Evolutionary conservation across 1,140 invertebrate species (phyloP).

Genomic region (Dolichoris vasculosae): DNA sequence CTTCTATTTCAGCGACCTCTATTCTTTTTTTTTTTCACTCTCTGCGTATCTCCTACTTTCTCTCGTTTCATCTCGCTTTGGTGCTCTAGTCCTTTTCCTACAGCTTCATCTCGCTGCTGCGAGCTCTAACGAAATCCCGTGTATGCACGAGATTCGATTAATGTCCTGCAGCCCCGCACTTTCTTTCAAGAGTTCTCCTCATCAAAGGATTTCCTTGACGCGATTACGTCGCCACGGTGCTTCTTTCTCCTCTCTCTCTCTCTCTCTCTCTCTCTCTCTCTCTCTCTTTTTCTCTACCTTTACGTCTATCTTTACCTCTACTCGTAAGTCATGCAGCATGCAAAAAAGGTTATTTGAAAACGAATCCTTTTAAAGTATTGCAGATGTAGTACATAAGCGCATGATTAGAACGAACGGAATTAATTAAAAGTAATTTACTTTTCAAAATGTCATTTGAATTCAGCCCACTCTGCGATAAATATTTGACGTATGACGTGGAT

Average conservation of each 20-base stretch:
- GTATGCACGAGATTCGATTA: slow-evolving; percentile 59
- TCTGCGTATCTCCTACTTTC: slow-evolving; percentile 8
- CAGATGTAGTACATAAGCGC: background rate
- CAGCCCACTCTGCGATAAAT: no score
- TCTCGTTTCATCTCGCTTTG: background rate
- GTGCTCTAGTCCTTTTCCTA: background rate
- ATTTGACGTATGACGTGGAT: no score
- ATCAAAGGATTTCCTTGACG: slow-evolving; percentile 39
- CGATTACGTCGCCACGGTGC: slow-evolving; percentile 8
- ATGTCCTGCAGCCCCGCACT: slow-evolving; percentile 57
- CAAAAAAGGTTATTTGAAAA: slow-evolving; percentile 29
- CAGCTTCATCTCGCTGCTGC: background rate
- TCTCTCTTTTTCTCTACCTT: no score
- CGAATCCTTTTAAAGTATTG: slow-evolving; percentile 40
- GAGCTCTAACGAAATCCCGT: background rate
- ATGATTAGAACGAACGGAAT: background rate
- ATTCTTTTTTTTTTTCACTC: slow-evolving; percentile 24
- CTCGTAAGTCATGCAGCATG: background rate
- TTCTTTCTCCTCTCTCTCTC: no score
- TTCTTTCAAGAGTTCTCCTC: slow-evolving; percentile 23
- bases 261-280: no score
- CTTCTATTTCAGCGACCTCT: slow-evolving; percentile 44
- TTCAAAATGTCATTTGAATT: background rate
- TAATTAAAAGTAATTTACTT: slow-evolving; percentile 9
- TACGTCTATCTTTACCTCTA: no score